These are phyloP conservation scores for Eueides isabella DNA, from an alignment of 1,140 invertebrate genomes.

Conservation along the genomic window DNA sequence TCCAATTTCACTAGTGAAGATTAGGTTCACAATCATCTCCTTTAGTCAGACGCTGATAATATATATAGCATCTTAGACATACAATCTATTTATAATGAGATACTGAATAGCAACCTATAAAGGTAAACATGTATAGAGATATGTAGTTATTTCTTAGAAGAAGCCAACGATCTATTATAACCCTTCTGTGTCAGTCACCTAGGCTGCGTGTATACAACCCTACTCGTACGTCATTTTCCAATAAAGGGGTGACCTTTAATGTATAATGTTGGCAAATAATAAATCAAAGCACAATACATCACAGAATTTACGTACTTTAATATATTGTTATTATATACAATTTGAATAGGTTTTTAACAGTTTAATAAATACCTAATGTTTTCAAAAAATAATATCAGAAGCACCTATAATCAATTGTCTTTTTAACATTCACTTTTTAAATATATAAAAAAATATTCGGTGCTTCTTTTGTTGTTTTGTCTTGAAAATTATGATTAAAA, in stretches of 20 bases:
- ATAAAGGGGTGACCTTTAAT: slow-evolving; percentile 24
- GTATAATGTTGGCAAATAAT: slow-evolving; percentile 12
- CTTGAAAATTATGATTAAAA: neutral
- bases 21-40: too few relatives aligned
- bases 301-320: neutral
- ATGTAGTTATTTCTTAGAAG: slow-evolving; percentile 32
- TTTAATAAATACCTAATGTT: neutral
- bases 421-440: too few relatives aligned
- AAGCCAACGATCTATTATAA: slow-evolving; percentile 55
- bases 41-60: too few relatives aligned
- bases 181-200: slow-evolving; percentile 53
- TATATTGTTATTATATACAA: neutral
- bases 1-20: too few relatives aligned
- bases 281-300: neutral
- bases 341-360: neutral
- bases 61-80: neutral
- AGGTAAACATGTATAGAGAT: slow-evolving; percentile 5
- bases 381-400: too few relatives aligned
- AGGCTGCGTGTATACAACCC: slow-evolving; percentile 24
- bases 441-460: too few relatives aligned
- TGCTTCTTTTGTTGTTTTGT: too few relatives aligned
- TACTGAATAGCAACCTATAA: slow-evolving; percentile 4
- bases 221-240: slow-evolving; percentile 36
- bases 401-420: too few relatives aligned
- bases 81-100: neutral